A percentile compares a stretch with the other conserved stretches of the same genome.
phyloP scores from a whole-genome alignment of 2,888 invertebrate species.

The Nasonia oneida region DNA sequence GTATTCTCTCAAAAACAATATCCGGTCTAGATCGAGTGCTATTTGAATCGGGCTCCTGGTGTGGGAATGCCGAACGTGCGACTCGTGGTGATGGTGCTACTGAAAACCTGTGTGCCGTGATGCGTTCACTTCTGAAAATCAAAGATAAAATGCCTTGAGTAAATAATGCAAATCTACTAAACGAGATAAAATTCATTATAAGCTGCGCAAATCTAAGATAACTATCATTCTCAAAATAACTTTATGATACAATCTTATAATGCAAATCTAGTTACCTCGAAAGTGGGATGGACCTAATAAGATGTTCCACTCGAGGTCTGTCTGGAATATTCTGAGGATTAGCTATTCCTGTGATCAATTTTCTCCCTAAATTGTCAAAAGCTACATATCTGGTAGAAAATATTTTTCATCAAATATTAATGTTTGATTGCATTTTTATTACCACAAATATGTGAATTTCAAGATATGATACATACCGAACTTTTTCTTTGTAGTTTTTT shows the following conservation, averaged over 20 bases:
- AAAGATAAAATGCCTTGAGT: not conserved
- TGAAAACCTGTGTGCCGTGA: constrained; percentile 24
- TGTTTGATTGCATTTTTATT: not conserved
- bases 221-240: not conserved
- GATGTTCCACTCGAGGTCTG: constrained; percentile 71
- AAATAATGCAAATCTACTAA: not conserved
- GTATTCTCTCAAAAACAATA: constrained; percentile 62
- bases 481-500: constrained; percentile 89
- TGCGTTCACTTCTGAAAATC: constrained; percentile 34
- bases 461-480: constrained; percentile 81
- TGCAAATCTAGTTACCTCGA: constrained; percentile 61
- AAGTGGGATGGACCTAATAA: constrained; percentile 65
- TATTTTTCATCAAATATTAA: constrained; percentile 15
- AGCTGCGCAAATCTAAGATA: not conserved
- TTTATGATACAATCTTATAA: constrained; percentile 41
- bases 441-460: constrained; percentile 2
- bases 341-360: constrained; percentile 91
- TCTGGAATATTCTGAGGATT: constrained; percentile 82
- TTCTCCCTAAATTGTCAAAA: constrained; percentile 90
- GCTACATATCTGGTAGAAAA: constrained; percentile 85
- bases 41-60: constrained; percentile 16
- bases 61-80: not conserved
- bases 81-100: constrained; percentile 10
- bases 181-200: not conserved
- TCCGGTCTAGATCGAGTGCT: constrained; percentile 48